Conservation (phyloP, 2,113 vertebrate genomes). For the Chroicocephalus ridibundus region DNA sequence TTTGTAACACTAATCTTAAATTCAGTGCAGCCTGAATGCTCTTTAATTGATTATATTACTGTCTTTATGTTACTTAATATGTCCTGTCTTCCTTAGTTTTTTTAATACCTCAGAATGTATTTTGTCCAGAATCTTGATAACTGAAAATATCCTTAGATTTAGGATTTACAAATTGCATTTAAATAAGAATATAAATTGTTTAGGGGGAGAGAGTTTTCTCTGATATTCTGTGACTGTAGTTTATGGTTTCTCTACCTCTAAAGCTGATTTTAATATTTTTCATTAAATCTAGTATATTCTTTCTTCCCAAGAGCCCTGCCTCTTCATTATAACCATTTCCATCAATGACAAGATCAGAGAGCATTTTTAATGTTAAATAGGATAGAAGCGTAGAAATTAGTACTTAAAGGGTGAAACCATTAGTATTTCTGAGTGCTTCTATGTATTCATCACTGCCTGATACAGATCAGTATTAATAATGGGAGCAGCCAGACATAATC, state of each 20-base stretch:
- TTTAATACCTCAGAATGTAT: neutral
- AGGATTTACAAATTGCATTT: neutral
- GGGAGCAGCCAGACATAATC: conserved; percentile 72
- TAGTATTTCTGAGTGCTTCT: conserved; percentile 69
- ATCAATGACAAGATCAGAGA: conserved; percentile 67
- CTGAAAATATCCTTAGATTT: neutral
- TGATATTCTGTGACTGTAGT: neutral
- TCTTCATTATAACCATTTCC: conserved; percentile 67
- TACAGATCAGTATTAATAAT: conserved; percentile 75
- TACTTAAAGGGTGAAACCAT: conserved; percentile 69
- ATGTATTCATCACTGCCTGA: conserved; percentile 70
- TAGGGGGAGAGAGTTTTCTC: neutral
- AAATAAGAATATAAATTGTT: neutral
- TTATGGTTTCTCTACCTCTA: conserved; percentile 20
- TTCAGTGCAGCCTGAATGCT: neutral
- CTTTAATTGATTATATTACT: neutral
- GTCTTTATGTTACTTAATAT: neutral
- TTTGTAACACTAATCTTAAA: neutral
- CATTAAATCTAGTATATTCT: conserved; percentile 55
- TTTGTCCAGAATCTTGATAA: neutral
- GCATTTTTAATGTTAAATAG: conserved; percentile 68
- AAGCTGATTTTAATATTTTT: conserved; percentile 68
- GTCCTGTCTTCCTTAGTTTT: neutral
- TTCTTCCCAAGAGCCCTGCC: conserved; percentile 41
- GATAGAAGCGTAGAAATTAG: conserved; percentile 65